A percentile compares a stretch with the other conserved stretches of the same genome.
phyloP scores from a whole-genome alignment of 1,140 invertebrate genomes.

The Drosophila mayri region DNA sequence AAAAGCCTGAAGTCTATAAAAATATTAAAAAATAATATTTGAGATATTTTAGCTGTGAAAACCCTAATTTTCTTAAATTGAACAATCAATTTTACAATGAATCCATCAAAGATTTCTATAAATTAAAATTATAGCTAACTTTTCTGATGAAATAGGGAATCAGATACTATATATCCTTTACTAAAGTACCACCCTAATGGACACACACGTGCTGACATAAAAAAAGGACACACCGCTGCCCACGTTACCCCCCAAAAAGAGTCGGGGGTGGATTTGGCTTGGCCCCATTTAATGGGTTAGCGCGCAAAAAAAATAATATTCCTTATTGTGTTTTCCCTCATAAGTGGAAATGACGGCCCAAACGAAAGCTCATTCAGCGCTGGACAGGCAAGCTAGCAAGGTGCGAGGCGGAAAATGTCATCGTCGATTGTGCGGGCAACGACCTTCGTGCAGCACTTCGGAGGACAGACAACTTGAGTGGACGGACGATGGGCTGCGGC shows the following conservation, averaged over 20 bases:
- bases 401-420: slow-evolving; percentile 57
- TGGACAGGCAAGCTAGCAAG: slow-evolving; percentile 55
- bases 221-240: not conserved
- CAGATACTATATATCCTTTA: not conserved
- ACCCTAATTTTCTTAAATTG: no score
- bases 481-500: slow-evolving; percentile 75
- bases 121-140: not conserved
- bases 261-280: slow-evolving; percentile 15
- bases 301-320: slow-evolving; percentile 63
- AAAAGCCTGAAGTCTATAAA: no score
- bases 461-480: slow-evolving; percentile 36
- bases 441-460: slow-evolving; percentile 33
- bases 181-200: slow-evolving; percentile 5
- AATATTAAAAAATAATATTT: no score
- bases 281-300: slow-evolving; percentile 33
- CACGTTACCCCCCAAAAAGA: not conserved
- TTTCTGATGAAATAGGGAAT: not conserved
- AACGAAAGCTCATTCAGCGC: slow-evolving; percentile 58
- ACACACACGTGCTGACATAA: slow-evolving; percentile 25
- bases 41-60: no score
- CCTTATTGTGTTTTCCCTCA: slow-evolving; percentile 55
- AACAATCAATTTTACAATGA: no score
- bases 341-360: slow-evolving; percentile 52
- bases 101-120: no score
- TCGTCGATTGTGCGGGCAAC: slow-evolving; percentile 4